Evolutionary conservation across 2,797 vertebrate species (phyloP), one percentile per base, ranked within the genome.

Genomic region (Enteromius thamalakanensis): DNA sequence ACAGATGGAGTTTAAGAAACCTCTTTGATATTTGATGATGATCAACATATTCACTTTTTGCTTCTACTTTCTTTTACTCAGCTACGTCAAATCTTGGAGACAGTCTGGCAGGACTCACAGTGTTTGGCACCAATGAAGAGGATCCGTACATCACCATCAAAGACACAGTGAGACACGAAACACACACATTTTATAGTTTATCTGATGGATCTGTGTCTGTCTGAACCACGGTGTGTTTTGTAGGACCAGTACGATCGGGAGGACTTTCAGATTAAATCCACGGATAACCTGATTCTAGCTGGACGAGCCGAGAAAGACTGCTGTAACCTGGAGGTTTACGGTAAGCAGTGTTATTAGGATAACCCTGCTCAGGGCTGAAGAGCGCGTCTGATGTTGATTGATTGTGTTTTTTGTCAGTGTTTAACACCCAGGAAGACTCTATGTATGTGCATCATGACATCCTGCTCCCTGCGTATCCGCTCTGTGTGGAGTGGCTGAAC

Each of bases 241-340:
- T 80, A 99, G 98, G 98, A 99, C 60, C 97, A 99, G 12, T 99
- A 99, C 68, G 98, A 99, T 85, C 91, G 96, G 76, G 98, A 97
- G 5, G 98, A 99, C 88, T 99, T 99, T 86, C 89, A 97, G 86
- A 96, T 99, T 90, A 99, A 98, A 79, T 90, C 97, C 29, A 92
- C 64, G 42, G 98, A 99, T 90, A 99, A 98, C 86, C 95, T 99
- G 55, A 94, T 99, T 51, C 90, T 99, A 8, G 91, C 97, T 40
- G 98, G 98, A 67, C 93, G 92, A 86, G 95, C 95, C 5, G 97
- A 99, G 85, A 97, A 96, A 81, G 97, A 99, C 87, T 96, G 93
- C 80, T 99, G 98, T 90, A 98, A 95, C 88, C 91, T 99, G 86
- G 98, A 99, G 85, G 90, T 99, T 55, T 94, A 97, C 6, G 93